Evolutionary conservation across 2,797 vertebrate genomes (phyloP), one percentile per base, ranked within the genome.

Genomic region (Alfaro cultratus): DNA sequence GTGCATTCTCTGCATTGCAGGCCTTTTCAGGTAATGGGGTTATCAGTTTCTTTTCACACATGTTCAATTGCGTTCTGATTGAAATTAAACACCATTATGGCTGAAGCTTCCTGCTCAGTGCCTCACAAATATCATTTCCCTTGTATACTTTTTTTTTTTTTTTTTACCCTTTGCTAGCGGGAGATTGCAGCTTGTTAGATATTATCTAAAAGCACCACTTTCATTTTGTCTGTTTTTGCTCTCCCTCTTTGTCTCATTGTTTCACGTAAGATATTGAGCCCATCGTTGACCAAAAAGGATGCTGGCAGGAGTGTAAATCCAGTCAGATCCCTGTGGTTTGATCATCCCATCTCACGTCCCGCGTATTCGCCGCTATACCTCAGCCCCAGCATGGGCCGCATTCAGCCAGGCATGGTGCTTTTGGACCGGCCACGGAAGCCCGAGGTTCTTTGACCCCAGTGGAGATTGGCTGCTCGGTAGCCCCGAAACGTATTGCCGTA

Each of bases 251-350:
- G 83, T 80, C 95, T 96, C 95, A 93, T 94, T 93, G 96, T 96
- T 95, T 95, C 94, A 94, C 93, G 86, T 94, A 95, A 95, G 95
- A 95, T 95, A 97, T 96, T 96, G 84, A 98, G 96, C 79, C 79
- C 79, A 75, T 82, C 64, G 95, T 95, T 96, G 96, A 97, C 97
- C 96, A 97, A 95, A 98, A 97, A 97, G 96, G 97, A 97, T 96
- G 92, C 95, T 95, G 96, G 97, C 97, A 95, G 96, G 96, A 96
- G 97, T 97, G 97, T 97, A 97, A 99, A 98, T 98, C 98, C 97
- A 96, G 96, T 97, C 96, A 96, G 97, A 97, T 97, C 97, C 98
- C 98, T 94, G 97, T 94, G 96, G 98, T 96, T 97, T 97, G 96
- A 96, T 98, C 97, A 98, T 99, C 97, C 98, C 34, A 8, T 83